Base-by-base conservation (phyloP, 2,113 vertebrate genomes). In the Catharus bicknelli region DNA sequence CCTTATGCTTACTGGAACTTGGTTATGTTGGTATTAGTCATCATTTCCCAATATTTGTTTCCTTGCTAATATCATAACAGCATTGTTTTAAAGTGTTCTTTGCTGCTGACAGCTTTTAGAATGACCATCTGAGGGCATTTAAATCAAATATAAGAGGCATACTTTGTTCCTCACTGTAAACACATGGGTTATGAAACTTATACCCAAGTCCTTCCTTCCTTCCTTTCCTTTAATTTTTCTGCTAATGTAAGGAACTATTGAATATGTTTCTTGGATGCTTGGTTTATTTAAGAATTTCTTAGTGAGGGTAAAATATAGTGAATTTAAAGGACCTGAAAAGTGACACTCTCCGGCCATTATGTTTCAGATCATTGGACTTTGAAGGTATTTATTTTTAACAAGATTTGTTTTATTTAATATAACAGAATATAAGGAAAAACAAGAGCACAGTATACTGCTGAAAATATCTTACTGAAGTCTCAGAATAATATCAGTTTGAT, bases 1-100 rank as follows among this genome's bases (percentile, higher is more conserved):
- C 72, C 29, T 91, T 70, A 27, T 58, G 18, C 51, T 94, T 91
- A 63, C 76, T 95, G 88, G 79, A 95, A 90, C 68, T 77, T 80
- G 21, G 16, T 74, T 90, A 51, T 59, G 11, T 59, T 29, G 27
- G 16, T 53, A 70, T 94, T 96, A 95, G 51, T 91, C 79, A 83
- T 93, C 16, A 55, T 88, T 95, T 93, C 58, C 57, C 61, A 70
- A 34, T 88, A 73, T 81, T 83, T 83, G 57, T 86, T 83, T 90
- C 47, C 38, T 36, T 70, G 55, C 7, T 93, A 63, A 90, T 78
- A 36, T 67, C 59, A 77, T 83, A 88, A 81, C 7, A 58, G 26
- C 61, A 68, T 86, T 86, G 48, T 80, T 67, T 88, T 13, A 26
- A 59, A 75, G 19, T 67, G 34, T 77, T 83, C 19, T 88, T 89